These are phyloP conservation scores for Montipora sp. DNA, from an alignment of 64 coral and sea anemone genomes.

Conservation along the genomic window DNA sequence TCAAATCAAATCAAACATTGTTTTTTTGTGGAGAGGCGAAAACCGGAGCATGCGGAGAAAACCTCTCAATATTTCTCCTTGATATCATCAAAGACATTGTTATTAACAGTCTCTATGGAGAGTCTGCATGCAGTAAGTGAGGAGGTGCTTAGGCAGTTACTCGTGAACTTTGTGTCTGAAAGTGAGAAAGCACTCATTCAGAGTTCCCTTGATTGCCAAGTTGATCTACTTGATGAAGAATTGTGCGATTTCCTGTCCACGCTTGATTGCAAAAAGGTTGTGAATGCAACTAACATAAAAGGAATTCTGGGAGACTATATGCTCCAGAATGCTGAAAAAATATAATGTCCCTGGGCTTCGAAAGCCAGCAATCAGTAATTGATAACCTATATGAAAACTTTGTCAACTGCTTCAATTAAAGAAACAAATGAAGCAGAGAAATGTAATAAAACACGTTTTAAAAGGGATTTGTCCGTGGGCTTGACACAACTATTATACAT, in stretches of 20 bases:
- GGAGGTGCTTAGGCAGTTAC: slow-evolving; percentile 30
- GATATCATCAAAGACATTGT: no score
- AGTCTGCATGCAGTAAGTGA: no score
- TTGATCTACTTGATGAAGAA: slow-evolving; percentile 57
- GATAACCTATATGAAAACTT: no score
- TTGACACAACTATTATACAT: slow-evolving; percentile 44
- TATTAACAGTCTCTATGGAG: no score
- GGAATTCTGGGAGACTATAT: slow-evolving; percentile 21
- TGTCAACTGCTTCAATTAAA: neutral
- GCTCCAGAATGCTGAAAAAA: neutral
- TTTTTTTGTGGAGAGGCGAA: no score
- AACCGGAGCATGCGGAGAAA: no score
- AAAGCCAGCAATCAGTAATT: no score
- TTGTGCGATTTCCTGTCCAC: slow-evolving; percentile 55
- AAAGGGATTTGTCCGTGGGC: slow-evolving; percentile 43
- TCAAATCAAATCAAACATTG: no score
- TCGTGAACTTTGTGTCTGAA: slow-evolving; percentile 36
- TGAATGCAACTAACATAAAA: slow-evolving; percentile 35
- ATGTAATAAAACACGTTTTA: neutral
- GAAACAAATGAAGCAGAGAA: neutral
- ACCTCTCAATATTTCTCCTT: no score
- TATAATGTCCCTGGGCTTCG: no score
- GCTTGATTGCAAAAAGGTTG: slow-evolving; percentile 37
- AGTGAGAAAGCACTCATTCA: slow-evolving; percentile 32
- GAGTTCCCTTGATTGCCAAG: slow-evolving; percentile 4